A percentile compares a stretch with the other conserved stretches of the same genome.
Conservation (phyloP, 2,797 vertebrate genomes). For the Lophotriccus pileatus region DNA sequence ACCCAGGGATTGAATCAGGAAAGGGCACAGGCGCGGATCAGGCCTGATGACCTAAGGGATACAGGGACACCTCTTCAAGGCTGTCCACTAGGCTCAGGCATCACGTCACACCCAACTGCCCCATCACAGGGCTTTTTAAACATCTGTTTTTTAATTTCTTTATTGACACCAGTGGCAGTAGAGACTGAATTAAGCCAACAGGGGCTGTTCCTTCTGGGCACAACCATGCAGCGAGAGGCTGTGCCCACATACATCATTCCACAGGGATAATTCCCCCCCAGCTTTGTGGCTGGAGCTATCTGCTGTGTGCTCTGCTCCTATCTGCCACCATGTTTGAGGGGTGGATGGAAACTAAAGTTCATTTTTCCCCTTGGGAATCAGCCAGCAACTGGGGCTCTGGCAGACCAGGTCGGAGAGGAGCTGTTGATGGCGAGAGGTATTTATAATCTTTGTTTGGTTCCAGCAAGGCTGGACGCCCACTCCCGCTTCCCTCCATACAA, state of each 20-base stretch:
- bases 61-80: neutral
- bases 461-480: slow-evolving; percentile 42
- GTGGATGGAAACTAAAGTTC: neutral
- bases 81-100: rapidly evolving
- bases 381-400: neutral
- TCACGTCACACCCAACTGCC: neutral
- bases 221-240: rapidly evolving
- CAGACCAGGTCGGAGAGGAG: neutral
- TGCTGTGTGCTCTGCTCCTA: rapidly evolving
- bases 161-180: rapidly evolving
- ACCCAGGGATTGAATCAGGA: neutral
- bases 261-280: neutral
- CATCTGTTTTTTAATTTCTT: neutral
- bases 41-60: neutral
- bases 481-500: slow-evolving; percentile 56
- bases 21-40: rapidly evolving
- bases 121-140: neutral
- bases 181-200: neutral
- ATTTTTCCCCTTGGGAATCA: neutral
- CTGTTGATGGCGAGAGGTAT: neutral
- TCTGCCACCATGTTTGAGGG: rapidly evolving
- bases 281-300: neutral
- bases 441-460: slow-evolving; percentile 65
- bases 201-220: rapidly evolving
- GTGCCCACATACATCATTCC: rapidly evolving